Evolutionary conservation across 2,113 vertebrate genomes (phyloP), one percentile per base, ranked within the genome.

Genomic region (Rissa tridactyla): DNA sequence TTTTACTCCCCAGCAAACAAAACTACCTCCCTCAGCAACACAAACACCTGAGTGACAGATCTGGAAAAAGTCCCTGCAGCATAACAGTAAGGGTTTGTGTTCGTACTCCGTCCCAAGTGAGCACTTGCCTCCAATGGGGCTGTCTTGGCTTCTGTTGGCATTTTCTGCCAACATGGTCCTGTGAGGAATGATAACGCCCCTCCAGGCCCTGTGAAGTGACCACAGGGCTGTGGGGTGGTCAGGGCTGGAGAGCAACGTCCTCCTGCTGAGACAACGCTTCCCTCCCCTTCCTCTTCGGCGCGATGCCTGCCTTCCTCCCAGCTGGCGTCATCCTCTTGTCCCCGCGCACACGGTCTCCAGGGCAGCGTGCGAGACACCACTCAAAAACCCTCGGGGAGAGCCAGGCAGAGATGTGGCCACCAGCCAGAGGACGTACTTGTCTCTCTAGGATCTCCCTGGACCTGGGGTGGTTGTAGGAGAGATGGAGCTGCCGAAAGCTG

Each of bases 131-230:
- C 70, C 2, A 1, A 10, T 13, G 47, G 29, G 25, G 8, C 52
- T 85, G 40, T 26, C 34, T 69, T 0, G 0, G 38, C 80, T 49
- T 40, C 21, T 0, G 0, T 26, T 38, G 46, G 46, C 6, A 1
- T 85, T 82, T 90, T 88, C 75, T 82, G 40, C 42, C 36, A 64
- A 26, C 23, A 7, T 1, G 21, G 36, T 34, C 52, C 36, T 46
- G 1, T 49, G 40, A 79, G 40, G 66, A 82, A 42, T 0, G 1
- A 15, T 29, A 60, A 80, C 2, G 0, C 19, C 9, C 36, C 36
- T 73, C 64, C 30, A 2, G 2, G 32, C 11, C 47, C 19, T 2
- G 0, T 11, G 20, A 47, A 38, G 4, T 82, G 76, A 19, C 29
- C n/a, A 12, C 4, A 15, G 60, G 36, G 19, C 58, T 57, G 49